Base-by-base conservation (phyloP, 1,140 invertebrate genomes). In the Sitodiplosis mosellana region DNA sequence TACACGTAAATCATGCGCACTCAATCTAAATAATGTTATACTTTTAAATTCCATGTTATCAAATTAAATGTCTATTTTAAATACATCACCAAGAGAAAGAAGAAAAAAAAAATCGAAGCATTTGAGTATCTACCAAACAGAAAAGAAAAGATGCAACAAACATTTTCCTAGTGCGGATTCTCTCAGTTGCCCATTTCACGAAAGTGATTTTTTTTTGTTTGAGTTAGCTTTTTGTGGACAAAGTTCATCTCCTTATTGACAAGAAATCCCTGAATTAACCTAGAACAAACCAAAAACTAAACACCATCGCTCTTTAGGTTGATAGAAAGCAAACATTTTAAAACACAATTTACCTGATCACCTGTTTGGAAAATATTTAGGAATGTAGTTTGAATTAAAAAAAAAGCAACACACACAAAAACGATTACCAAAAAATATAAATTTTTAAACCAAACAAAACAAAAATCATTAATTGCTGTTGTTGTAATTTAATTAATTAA, bases 21-120 rank as follows among this genome's bases (percentile, higher is more conserved):
- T 34, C 33, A 46, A 46, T 46, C 19, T 27, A 46, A 47, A 38
- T 47, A 15, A 19, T 20, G 41, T 43, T 27, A 33, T 48, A 41
- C 33, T 48, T 41, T 38, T 41, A 37, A 27, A 27, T 27, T 27
- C 27, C 27, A 27, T 27, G 27, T 27, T 27, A 27, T 27, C 27
- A 27, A 27, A 27, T 27, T 27, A 27, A 27, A 27, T 27, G 27
- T 27, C 27, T 27, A 27, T 27, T 27, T 27, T 27, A 27, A 27
- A 27, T 27, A 27, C 27, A 27, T 27, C 41, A 42, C 12, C 21
- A 46, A 33, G 14, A 11, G 33, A 20, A 48, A 43, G 33, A 33
- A 42, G 14, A 42, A 42, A 42, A 18, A 48, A 27, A 11, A 15
- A 48, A 48, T n/a, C n/a, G n/a, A n/a, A n/a, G n/a, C n/a, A n/a